Base-by-base conservation (phyloP, 2,113 vertebrate species). In the Hyperoodon ampullatus region DNA sequence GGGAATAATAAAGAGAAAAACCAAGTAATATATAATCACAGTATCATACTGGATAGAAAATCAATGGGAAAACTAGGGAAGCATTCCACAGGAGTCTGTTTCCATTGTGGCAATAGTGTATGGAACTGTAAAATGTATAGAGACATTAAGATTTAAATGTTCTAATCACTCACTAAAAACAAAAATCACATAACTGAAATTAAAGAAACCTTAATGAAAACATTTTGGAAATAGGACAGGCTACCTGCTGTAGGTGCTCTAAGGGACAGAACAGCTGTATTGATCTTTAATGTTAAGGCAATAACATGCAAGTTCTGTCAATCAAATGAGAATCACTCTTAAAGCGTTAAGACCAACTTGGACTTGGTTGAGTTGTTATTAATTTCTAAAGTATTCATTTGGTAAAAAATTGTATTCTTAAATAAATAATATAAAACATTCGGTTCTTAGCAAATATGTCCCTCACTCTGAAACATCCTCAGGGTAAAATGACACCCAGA, bases 1-100 rank as follows among this genome's bases (percentile, higher is more conserved):
- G 94, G 95, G 90, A 97, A 97, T 93, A 98, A 98, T 98, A 97
- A 98, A 98, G 83, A 96, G 94, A 81, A 97, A 97, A 97, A 97
- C 33, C 93, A 98, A 95, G 86, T 97, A 97, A 97, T 97, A 98
- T 94, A 96, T 81, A 98, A 97, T 97, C 97, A 96, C 72, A 90
- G 89, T 97, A 97, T 97, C 95, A 58, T 87, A 96, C 94, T 96
- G 90, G 94, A 97, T 98, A 89, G 95, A 84, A 98, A 98, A 98
- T 98, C 98, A 98, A 98, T 98, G 88, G 83, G 33, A 91, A 90
- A 95, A 75, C 88, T 68, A 83, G 44, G 65, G 95, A 97, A 96
- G 83, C 71, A 42, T 96, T 95, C 91, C 96, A 81, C 35, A 95
- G 35, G 74, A 92, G 55, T 90, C 39, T 15, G 0, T 96, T 98